Conservation (phyloP, 2,888 invertebrate species). For the Philaethria dido region DNA sequence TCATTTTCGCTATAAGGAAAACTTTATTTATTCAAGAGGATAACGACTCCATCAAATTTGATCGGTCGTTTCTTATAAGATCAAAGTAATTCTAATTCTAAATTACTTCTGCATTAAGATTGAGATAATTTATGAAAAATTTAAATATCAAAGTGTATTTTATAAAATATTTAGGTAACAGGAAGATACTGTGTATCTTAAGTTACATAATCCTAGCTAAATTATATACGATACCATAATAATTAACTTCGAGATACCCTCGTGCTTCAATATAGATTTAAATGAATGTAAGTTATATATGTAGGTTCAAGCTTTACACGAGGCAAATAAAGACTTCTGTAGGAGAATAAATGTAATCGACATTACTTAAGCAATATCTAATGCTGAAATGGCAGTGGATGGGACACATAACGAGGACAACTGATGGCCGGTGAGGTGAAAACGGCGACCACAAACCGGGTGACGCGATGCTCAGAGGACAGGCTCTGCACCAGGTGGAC, state of each 20-base stretch:
- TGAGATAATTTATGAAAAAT: not conserved
- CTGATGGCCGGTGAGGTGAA: no score
- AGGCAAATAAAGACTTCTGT: no score
- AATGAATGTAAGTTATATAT: not conserved
- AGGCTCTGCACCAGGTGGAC: no score
- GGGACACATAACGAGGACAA: no score
- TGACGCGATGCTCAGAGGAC: no score
- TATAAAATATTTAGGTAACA: not conserved
- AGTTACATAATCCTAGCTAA: not conserved
- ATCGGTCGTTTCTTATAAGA: not conserved
- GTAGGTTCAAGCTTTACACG: not conserved
- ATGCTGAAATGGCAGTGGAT: no score
- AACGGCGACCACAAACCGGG: no score
- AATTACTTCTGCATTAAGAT: not conserved
- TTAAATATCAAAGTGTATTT: constrained; percentile 9
- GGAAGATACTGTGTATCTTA: not conserved
- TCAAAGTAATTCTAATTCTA: not conserved
- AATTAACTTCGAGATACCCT: not conserved
- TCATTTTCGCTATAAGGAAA: not conserved
- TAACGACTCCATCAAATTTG: not conserved
- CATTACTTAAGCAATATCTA: no score
- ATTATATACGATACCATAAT: not conserved
- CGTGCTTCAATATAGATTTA: not conserved
- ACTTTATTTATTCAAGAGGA: not conserved
- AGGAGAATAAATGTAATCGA: no score